Evolutionary conservation across 2,888 invertebrate species (phyloP), one percentile per base, ranked within the genome.

Genomic region (Drosophila kokeensis): DNA sequence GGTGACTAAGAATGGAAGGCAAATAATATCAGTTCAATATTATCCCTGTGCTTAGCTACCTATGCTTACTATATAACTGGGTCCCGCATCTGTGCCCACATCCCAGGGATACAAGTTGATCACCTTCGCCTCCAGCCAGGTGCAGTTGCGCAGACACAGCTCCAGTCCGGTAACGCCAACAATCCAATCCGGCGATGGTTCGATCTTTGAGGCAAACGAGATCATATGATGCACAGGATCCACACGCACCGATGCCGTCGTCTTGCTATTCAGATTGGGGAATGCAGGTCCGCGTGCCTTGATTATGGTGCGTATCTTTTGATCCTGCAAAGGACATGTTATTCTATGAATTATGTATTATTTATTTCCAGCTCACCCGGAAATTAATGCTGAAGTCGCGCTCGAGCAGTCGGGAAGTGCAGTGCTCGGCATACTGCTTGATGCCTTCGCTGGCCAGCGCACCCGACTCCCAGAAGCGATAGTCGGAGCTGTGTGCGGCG

Each of bases 101-200:
- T 99, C 99, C 95, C 97, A 99, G 0, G 99, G 99, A 92, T 97
- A 98, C 63, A 99, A 94, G 85, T 98, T 97, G 62, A 99, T 94
- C 0, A 95, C 95, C 89, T 96, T 95, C 38, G 96, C 95, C 68
- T 95, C 96, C 0, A 96, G 94, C 99, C 99, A 99, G 0, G 97
- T 96, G 91, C 99, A 99, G 93, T 99, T 98, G 10, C 94, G 92
- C 72, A 97, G 94, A 91, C 99, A 99, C 8, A 99, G 94, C 91
- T 99, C 98, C 82, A 99, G 92, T 4, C 97, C 96, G 2, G 97
- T 97, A 0, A 99, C 96, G 1, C 99, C 99, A 2, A 99, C 97
- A 63, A 99, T 96, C 99, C 99, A 99, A 93, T 99, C 99, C 0
- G 99, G 99, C 0, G 98, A 98, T 0, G 99, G 99, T 58, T 97